These are phyloP conservation scores for Cephus rjabovi DNA, from an alignment of 2,888 invertebrate species.

Conservation along the genomic window DNA sequence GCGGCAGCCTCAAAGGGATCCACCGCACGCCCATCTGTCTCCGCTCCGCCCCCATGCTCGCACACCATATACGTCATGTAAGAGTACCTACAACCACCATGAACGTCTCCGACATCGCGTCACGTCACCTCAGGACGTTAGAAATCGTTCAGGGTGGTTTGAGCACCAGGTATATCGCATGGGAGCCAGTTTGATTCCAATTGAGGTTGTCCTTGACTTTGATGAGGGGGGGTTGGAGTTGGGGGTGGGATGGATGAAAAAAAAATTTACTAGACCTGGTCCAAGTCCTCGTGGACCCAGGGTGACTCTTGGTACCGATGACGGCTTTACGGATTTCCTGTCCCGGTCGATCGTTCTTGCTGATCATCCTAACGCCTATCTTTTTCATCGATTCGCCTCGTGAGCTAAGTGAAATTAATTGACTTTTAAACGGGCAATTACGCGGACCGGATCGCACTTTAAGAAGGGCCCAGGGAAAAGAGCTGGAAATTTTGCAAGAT, in stretches of 20 bases:
- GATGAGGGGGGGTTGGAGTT: neutral
- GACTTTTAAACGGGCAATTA: constrained; percentile 63
- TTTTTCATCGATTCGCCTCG: constrained; percentile 7
- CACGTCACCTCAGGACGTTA: neutral
- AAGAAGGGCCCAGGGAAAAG: constrained; percentile 14
- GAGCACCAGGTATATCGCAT: neutral
- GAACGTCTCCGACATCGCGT: constrained; percentile 45
- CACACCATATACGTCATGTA: constrained; percentile 63
- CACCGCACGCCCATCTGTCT: constrained; percentile 67
- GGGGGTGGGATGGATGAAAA: neutral
- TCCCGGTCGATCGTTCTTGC: neutral
- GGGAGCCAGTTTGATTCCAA: neutral
- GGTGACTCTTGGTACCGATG: neutral
- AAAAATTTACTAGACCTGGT: neutral
- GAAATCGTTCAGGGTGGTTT: neutral
- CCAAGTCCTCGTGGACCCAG: neutral
- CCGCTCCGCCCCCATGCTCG: constrained; percentile 65
- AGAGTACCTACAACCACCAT: constrained; percentile 44
- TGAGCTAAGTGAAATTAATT: constrained; percentile 53
- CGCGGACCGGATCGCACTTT: constrained; percentile 10
- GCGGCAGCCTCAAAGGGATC: constrained; percentile 66
- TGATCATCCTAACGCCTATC: neutral
- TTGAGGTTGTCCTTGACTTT: neutral
- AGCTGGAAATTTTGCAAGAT: constrained; percentile 48
- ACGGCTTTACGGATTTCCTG: neutral